Conservation (phyloP, 1,140 invertebrate species). For the Scaptomyza graminum region DNA sequence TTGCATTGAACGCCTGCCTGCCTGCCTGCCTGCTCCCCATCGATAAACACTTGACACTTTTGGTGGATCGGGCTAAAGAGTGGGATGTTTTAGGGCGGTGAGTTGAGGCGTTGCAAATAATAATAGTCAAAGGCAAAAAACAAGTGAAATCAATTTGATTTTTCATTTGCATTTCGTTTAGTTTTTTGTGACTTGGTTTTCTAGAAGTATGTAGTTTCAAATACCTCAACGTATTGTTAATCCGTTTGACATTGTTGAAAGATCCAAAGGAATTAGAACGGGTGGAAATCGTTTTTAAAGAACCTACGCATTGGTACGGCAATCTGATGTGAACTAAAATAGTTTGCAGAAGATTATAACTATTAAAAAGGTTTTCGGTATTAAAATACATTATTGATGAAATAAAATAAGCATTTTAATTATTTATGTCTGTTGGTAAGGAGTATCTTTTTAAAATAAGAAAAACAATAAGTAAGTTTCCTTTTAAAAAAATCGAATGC, state of each 20-base stretch:
- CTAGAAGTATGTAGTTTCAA: slow-evolving; percentile 52
- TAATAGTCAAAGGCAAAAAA: slow-evolving; percentile 57
- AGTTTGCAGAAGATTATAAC: no score
- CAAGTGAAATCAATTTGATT: slow-evolving; percentile 70
- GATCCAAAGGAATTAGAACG: neutral
- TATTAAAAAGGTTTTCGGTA: no score
- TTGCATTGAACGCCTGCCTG: slow-evolving; percentile 12
- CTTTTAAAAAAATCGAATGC: no score
- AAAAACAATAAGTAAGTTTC: no score
- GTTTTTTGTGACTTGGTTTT: slow-evolving; percentile 34
- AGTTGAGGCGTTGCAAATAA: slow-evolving; percentile 13
- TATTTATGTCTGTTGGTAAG: no score
- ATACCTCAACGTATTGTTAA: slow-evolving; percentile 29
- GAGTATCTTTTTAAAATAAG: no score
- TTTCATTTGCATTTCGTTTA: slow-evolving; percentile 60
- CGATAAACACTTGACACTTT: slow-evolving; percentile 70
- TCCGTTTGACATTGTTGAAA: slow-evolving; percentile 4
- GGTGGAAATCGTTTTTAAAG: no score
- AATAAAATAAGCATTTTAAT: no score
- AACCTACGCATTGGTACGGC: no score
- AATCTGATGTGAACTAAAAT: no score
- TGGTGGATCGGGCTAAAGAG: slow-evolving; percentile 22
- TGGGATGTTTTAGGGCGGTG: slow-evolving; percentile 14
- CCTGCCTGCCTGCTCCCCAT: slow-evolving; percentile 4
- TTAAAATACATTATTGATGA: no score